phyloP scores from a whole-genome alignment of 2,113 vertebrate genomes.

The Phylloscopus whistleri region DNA sequence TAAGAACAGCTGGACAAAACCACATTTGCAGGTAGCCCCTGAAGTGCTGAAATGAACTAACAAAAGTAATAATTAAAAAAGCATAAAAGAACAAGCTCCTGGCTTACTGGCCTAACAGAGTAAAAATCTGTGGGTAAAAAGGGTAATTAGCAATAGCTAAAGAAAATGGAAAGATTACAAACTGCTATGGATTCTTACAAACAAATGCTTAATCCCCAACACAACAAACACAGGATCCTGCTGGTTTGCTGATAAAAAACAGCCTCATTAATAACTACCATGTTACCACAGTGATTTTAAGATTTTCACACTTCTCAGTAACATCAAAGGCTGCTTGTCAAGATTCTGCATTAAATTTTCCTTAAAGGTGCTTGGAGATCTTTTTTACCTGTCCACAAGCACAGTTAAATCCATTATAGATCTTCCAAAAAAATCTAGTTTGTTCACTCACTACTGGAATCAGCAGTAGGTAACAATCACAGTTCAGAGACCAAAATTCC shows the following conservation, averaged over 20 bases:
- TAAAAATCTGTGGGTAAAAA: not conserved
- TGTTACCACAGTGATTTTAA: not conserved
- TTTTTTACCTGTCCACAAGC: not conserved
- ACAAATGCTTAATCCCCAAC: not conserved
- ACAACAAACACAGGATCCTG: not conserved
- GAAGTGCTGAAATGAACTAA: not conserved
- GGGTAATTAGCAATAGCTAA: not conserved
- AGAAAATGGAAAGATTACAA: not conserved
- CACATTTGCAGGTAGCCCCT: not conserved
- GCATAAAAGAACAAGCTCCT: not conserved
- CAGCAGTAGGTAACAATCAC: constrained; percentile 49
- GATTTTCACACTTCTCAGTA: not conserved
- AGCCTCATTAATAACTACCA: not conserved
- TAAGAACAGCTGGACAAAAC: not conserved
- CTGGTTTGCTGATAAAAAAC: not conserved
- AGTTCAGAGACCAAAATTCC: constrained; percentile 68
- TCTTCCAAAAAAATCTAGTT: not conserved
- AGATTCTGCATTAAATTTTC: not conserved
- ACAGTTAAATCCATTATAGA: not conserved
- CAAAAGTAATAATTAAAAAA: not conserved
- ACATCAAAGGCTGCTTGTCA: not conserved
- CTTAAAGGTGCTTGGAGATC: not conserved
- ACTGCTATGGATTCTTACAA: not conserved
- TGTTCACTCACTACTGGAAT: constrained; percentile 11
- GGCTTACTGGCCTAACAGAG: not conserved